Evolutionary conservation across 2,888 invertebrate species (phyloP), one percentile per base, ranked within the genome.

Genomic region (Pardosa pseudoannulata): DNA sequence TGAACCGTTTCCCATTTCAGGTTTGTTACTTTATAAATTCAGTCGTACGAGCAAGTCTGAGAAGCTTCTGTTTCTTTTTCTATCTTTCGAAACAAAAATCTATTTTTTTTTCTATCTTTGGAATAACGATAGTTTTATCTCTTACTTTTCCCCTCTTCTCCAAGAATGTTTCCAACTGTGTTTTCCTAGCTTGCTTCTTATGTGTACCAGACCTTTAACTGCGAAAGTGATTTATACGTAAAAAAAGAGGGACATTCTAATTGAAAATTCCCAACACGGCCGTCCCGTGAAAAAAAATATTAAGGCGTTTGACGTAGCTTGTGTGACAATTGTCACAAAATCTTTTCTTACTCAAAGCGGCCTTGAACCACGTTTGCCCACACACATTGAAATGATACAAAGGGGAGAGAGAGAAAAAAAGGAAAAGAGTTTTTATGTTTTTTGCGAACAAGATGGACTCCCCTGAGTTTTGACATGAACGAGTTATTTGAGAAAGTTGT

Each of bases 281-380:
- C 1, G 1, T 5, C 23, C 16, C 23, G 56, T n/a, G 23, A 56
- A 56, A 56, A 56, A 23, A 56, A 46, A 46, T 46, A 46, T 6
- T 23, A 3, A 56, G 23, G 11, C 19, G 23, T 23, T 23, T 3
- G 2, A 23, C 19, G 56, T 2, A 16, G 19, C 23, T 3, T 19
- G 56, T 23, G 41, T 56, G 56, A 56, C 56, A 56, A 56, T 56
- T 56, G 56, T 56, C 56, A 56, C 23, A 56, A 56, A 56, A 56
- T n/a, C 19, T 23, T 16, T 56, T 56, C 11, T 11, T 23, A 3
- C 23, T 19, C 23, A 23, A 56, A 11, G 13, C 23, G 56, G 3
- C 56, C 56, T 56, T 56, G 56, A 56, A 56, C 2, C 23, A 23
- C 3, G 23, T 2, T 56, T 56, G 56, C 56, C 56, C 56, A 56